Percentiles rank a stretch among this genome's conserved stretches.
Conservation (phyloP, 2,888 invertebrate genomes). For the Plebejus anna region DNA sequence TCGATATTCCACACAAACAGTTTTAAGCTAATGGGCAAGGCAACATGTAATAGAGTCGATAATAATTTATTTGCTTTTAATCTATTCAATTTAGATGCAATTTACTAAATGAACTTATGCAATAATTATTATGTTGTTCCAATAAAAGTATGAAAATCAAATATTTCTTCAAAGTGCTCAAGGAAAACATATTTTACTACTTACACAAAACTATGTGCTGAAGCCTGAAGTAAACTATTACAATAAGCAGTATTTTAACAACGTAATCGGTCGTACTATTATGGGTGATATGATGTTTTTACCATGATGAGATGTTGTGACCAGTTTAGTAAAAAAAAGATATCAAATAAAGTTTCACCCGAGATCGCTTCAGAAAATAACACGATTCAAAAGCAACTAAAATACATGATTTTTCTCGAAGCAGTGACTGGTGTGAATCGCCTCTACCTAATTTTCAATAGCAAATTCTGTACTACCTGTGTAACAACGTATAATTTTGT, state of each 20-base stretch:
- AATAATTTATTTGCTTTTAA: neutral
- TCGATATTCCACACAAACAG: no score
- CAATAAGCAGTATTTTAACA: neutral
- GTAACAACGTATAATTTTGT: neutral
- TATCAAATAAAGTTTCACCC: neutral
- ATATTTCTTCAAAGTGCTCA: neutral
- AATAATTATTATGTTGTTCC: neutral
- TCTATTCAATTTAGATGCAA: neutral
- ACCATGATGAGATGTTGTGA: no score
- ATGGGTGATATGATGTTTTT: no score
- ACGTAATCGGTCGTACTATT: neutral
- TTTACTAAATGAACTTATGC: neutral
- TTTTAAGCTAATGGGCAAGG: neutral
- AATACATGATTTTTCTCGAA: slow-evolving; percentile 22
- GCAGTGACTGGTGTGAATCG: slow-evolving; percentile 29
- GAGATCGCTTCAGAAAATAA: neutral
- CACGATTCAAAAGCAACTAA: slow-evolving; percentile 6
- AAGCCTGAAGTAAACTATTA: neutral
- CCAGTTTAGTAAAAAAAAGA: neutral
- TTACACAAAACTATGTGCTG: neutral
- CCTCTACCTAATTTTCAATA: slow-evolving; percentile 17
- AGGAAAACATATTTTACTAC: neutral
- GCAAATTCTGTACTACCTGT: neutral
- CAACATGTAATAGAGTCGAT: neutral
- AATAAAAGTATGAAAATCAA: neutral